A percentile compares a stretch with the other conserved stretches of the same genome.
phyloP scores from a whole-genome alignment of 2,797 vertebrate species.

The Enteromius radiatus region DNA sequence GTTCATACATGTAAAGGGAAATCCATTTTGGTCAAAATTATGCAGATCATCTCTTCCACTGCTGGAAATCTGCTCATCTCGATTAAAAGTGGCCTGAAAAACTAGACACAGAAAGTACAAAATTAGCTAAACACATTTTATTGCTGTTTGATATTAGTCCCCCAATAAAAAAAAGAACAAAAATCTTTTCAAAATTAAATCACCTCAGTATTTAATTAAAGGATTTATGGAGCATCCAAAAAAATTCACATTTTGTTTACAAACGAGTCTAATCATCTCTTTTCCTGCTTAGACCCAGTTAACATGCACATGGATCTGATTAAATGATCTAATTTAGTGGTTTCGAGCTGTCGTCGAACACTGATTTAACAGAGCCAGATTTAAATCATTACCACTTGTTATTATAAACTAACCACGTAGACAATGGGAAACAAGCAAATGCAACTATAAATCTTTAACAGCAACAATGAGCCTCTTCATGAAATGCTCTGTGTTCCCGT shows the following conservation, averaged over 20 bases:
- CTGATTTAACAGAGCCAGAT: constrained; percentile 44
- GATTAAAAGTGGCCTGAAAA: constrained; percentile 35
- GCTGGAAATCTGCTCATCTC: background rate
- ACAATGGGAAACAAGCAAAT: constrained; percentile 51
- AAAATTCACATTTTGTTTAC: constrained; percentile 32
- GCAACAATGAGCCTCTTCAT: constrained; percentile 47
- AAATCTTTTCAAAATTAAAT: background rate
- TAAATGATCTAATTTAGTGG: constrained; percentile 42
- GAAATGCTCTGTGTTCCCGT: constrained; percentile 39
- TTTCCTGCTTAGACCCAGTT: background rate
- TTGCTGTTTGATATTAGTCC: background rate
- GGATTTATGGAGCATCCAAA: constrained; percentile 37
- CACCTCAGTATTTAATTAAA: constrained; percentile 26
- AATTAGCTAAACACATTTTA: constrained; percentile 1
- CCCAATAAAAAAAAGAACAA: background rate
- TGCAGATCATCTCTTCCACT: constrained; percentile 8
- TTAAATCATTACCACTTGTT: constrained; percentile 54
- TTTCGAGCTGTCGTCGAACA: constrained; percentile 38
- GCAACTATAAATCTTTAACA: constrained; percentile 44
- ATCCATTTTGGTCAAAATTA: constrained; percentile 6
- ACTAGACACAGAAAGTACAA: constrained; percentile 9
- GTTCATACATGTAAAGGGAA: constrained; percentile 14
- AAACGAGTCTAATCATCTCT: constrained; percentile 21
- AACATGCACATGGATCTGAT: constrained; percentile 43
- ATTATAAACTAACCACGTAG: constrained; percentile 50